Conservation (phyloP, 2,797 vertebrate species). For the Graptemys geographica region DNA sequence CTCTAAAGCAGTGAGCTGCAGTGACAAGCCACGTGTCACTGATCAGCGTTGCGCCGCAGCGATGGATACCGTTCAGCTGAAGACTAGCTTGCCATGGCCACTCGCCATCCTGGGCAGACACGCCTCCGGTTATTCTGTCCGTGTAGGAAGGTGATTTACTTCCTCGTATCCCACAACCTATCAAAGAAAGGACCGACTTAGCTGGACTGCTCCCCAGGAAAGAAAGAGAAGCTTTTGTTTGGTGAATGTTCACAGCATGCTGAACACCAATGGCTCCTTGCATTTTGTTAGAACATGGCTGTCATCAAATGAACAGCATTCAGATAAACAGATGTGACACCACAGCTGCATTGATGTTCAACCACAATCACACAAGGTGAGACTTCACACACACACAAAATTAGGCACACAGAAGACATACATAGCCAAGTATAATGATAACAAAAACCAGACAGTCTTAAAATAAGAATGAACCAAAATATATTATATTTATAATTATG, state of each 20-base stretch:
- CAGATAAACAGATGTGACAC: not conserved
- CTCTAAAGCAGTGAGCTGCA: constrained; percentile 94
- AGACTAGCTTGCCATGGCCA: constrained; percentile 97
- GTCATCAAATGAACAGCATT: not conserved
- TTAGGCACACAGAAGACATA: not conserved
- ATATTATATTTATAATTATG: not conserved
- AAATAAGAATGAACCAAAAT: not conserved
- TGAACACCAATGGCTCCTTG: not conserved
- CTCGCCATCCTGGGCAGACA: constrained; percentile 83
- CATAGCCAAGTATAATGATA: not conserved
- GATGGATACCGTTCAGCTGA: constrained; percentile 85
- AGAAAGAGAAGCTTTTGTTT: not conserved
- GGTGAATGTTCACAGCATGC: not conserved
- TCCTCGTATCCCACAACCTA: constrained; percentile 80
- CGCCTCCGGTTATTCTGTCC: constrained; percentile 85
- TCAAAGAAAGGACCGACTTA: constrained; percentile 11
- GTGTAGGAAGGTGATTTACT: constrained; percentile 44
- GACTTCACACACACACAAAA: not conserved
- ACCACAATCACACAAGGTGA: not conserved
- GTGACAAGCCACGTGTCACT: constrained; percentile 90
- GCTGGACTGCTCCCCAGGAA: not conserved
- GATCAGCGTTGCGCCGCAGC: constrained; percentile 92
- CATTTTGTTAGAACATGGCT: fast-evolving
- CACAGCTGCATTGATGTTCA: not conserved
- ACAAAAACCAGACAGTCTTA: not conserved